A percentile compares a stretch with the other conserved stretches of the same genome.
These are phyloP conservation scores for Prunella himalayana DNA, from an alignment of 2,113 vertebrate species.

Conservation along the genomic window DNA sequence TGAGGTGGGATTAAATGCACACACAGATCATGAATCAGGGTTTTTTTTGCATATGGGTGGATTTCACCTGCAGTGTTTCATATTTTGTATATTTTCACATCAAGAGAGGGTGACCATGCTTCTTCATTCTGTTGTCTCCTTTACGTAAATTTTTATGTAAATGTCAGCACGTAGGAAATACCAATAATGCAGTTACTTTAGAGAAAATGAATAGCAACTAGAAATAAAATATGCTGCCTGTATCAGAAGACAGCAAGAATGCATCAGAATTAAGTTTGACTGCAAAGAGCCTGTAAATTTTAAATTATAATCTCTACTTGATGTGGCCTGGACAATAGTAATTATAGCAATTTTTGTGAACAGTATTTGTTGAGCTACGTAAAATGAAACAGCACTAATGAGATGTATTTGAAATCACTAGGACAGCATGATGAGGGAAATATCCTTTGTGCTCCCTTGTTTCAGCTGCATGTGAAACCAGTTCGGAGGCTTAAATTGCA, in stretches of 20 bases:
- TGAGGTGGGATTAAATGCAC: constrained; percentile 45
- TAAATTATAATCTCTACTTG: not conserved
- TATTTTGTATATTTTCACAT: not conserved
- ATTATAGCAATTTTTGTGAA: not conserved
- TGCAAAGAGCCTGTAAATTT: not conserved
- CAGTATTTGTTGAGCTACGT: not conserved
- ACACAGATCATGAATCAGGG: constrained; percentile 48
- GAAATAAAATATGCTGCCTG: not conserved
- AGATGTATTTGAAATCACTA: not conserved
- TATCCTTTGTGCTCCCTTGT: not conserved
- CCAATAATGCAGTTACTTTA: not conserved
- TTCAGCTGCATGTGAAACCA: not conserved
- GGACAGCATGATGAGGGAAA: not conserved
- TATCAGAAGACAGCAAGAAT: not conserved
- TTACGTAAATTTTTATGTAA: not conserved
- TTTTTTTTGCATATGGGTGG: not conserved
- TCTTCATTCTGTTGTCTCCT: not conserved
- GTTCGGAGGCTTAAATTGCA: not conserved
- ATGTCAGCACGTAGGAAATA: not conserved
- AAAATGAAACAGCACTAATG: not conserved
- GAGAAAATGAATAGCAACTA: not conserved
- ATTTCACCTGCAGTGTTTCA: constrained; percentile 35
- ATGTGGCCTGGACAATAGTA: not conserved
- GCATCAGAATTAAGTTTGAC: not conserved
- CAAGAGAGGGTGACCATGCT: not conserved